Evolutionary conservation across 2,113 vertebrate species (phyloP), one percentile per base, ranked within the genome.

Genomic region (Pelmatolapia mariae): DNA sequence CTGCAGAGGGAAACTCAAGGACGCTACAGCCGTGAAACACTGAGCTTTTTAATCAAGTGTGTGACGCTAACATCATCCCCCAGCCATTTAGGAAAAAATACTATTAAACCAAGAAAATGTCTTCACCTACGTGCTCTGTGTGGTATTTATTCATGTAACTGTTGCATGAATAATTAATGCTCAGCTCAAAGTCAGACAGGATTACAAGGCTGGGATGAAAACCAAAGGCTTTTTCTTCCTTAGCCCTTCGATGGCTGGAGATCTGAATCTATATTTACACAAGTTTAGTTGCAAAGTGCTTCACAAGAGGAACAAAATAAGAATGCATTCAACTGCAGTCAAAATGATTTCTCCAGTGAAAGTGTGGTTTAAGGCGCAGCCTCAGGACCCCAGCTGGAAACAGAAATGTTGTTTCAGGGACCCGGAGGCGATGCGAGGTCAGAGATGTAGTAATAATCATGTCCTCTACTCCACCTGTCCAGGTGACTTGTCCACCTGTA

Each of bases 401-500:
- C 66, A 71, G 12, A 15, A 22, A 43, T 24, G 61, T 22, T 24
- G 36, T 9, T 40, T n/a, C 36, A 71, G 63, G 33, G 19, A 38
- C 6, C 33, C 0, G 6, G 33, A 22, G 68, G 22, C 0, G 1
- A 66, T 16, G 18, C 1, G 38, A 26, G 66, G 8, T 10, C 66
- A 71, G 66, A 45, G 66, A 6, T 15, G 63, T 8, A 40, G 63
- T 22, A 68, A 71, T 15, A 5, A 40, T 40, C 12, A 43, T 3
- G 38, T 43, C 11, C 36, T 40, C 38, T 45, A 16, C 38, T 7
- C 22, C 40, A 73, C 40, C 22, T 26, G 2, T 22, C 1, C 40
- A 7, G 38, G 66, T 2, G 2, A 26, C 22, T 18, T 45, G 38
- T 45, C 15, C 22, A 18, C 22, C 40, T 26, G 68, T 1, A 11